Evolutionary conservation across 2,113 vertebrate genomes (phyloP), one percentile per base, ranked within the genome.

Genomic region (Capreolus pygargus): DNA sequence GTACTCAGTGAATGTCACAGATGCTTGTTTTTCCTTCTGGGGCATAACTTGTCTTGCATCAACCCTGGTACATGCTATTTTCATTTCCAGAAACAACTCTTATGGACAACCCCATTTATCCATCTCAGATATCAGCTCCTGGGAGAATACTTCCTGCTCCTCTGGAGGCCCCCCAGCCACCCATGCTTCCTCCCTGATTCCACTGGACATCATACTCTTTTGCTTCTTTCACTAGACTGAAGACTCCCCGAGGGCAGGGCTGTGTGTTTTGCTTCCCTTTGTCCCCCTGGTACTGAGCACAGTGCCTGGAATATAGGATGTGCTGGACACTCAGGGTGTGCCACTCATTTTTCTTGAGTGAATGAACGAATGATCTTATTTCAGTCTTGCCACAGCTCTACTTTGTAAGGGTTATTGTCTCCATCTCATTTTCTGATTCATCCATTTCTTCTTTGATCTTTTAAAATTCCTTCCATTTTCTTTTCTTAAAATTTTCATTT

Each of bases 41-140:
- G 19, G 19, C 12, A 16, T 36, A 5, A 1, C 21, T 30, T 78
- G 17, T 45, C 17, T 27, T 50, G 57, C 1, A 0, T 7, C 45
- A 43, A n/a, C 19, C 0, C n/a, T 27, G 5, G 10, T 30, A 3
- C 0, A 1, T 4, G 23, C 45, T n/a, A 11, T 45, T 36, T 57
- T 57, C 57, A 76, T 43, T 1, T 3, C 23, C 23, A 47, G 64
- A 16, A 67, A 52, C 0, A 13, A 13, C 33, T 67, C 47, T 50
- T n/a, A 17, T 0, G 12, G 12, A 91, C 6, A 52, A 17, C 28
- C 4, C 39, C 17, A 8, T 23, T 78, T 19, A 27, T 23, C 55
- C 43, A 86, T 67, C 47, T 83, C 13, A 61, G 79, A 27, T 7
- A 58, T 50, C 39, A 4, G 13, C 47, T 60, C 9, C 36, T 3